A percentile compares a stretch with the other conserved stretches of the same genome.
Evolutionary conservation across 1,140 invertebrate genomes (phyloP).

Genomic region (Schlechtendalia chinensis): DNA sequence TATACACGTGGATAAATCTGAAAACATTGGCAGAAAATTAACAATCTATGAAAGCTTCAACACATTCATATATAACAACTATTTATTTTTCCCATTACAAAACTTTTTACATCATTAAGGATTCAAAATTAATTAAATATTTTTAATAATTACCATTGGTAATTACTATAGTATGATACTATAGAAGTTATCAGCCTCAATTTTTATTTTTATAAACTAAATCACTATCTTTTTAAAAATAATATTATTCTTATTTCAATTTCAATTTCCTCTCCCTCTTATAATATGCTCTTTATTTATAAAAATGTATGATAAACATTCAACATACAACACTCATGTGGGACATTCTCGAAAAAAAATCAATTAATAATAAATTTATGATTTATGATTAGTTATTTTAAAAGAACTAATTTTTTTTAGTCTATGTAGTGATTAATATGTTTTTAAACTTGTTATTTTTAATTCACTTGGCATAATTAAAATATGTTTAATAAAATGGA

Average conservation of each 20-base stretch:
- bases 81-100: not conserved
- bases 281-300: too few relatives aligned
- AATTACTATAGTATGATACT: too few relatives aligned
- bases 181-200: too few relatives aligned
- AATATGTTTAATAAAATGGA: not conserved
- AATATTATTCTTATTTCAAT: too few relatives aligned
- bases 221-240: too few relatives aligned
- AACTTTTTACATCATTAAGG: not conserved
- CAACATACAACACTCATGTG: not conserved
- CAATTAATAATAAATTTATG: not conserved
- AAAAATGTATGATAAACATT: not conserved
- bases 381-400: not conserved
- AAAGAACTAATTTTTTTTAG: not conserved
- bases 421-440: not conserved
- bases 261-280: too few relatives aligned
- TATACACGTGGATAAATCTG: too few relatives aligned
- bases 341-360: not conserved
- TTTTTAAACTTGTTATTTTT: not conserved
- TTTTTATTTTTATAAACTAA: constrained; percentile 13
- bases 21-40: too few relatives aligned
- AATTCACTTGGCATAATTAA: not conserved
- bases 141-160: not conserved
- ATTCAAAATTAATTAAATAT: not conserved
- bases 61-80: too few relatives aligned
- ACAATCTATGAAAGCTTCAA: too few relatives aligned